Conservation (phyloP, 2,888 invertebrate species). For the Spisula subtruncata region DNA sequence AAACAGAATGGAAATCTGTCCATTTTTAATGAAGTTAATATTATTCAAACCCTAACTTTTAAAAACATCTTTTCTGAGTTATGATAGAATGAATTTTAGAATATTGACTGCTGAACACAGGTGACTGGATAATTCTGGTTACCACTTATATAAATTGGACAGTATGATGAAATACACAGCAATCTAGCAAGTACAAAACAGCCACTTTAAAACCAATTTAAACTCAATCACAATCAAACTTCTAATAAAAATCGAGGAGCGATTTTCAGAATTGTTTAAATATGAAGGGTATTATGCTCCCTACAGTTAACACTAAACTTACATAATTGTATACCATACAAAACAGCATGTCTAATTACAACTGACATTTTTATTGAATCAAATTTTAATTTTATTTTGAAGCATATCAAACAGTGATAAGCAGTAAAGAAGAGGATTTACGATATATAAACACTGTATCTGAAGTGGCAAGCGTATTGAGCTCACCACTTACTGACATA, state of each 20-base stretch:
- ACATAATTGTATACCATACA: neutral
- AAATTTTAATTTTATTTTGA: conserved; percentile 15
- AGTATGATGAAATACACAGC: too few relatives aligned
- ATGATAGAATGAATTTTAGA: too few relatives aligned
- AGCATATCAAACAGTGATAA: conserved; percentile 8
- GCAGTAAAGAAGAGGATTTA: neutral
- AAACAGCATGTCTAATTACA: neutral
- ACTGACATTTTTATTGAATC: conserved; percentile 27
- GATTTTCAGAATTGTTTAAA: neutral
- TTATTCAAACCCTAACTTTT: too few relatives aligned
- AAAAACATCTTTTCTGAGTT: too few relatives aligned
- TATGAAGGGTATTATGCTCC: neutral
- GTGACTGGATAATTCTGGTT: too few relatives aligned
- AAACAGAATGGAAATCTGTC: too few relatives aligned
- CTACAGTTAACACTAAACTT: neutral
- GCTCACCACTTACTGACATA: neutral
- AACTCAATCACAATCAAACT: neutral
- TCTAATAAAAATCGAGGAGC: neutral
- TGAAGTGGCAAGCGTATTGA: neutral
- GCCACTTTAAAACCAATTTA: too few relatives aligned
- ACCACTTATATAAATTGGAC: too few relatives aligned
- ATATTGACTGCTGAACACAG: too few relatives aligned
- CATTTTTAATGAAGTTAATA: too few relatives aligned
- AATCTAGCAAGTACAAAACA: too few relatives aligned
- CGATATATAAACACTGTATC: neutral